Evolutionary conservation across 2,113 vertebrate genomes (phyloP), one percentile per base, ranked within the genome.

Genomic region (Otus sunia): DNA sequence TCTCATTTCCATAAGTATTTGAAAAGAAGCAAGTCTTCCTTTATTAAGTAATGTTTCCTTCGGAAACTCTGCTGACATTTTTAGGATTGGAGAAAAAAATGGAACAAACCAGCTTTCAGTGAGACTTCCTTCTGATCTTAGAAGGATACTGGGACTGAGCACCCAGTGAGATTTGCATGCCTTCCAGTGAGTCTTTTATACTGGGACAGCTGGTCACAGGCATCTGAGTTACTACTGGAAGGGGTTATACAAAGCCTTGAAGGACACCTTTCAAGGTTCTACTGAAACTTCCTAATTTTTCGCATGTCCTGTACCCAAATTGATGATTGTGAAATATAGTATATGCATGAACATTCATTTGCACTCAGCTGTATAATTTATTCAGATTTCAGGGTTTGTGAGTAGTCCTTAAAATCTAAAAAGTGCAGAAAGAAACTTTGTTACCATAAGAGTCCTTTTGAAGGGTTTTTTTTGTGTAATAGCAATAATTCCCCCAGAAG

Each of bases 71-170:
- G 11, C 45, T 74, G 75, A 16, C 29, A 12, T 53, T 81, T 80
- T 79, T 53, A 49, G 50, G 45, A 69, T 25, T 92, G 67, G 36
- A 73, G 53, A 16, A 73, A 77, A 83, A 74, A 50, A 43, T 34
- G 18, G n/a, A 62, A n/a, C 52, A 34, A 80, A 92, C 4, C 16
- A 76, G 39, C 36, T 79, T 79, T 89, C 68, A 62, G 39, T 23
- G 29, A 66, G 23, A 53, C 6, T 39, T 92, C 12, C 4, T 43
- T 86, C 47, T 79, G 58, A 2, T 56, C 30, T 82, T 64, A 36
- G 32, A 49, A 66, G 5, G 26, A 34, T 52, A 34, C 20, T 60
- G 52, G 59, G 26, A 37, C n/a, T 1, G 2, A 69, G 29, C 0
- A 0, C 25, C 25, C n/a, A 52, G 32, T 67, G 64, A 67, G 26